Evolutionary conservation across 2,888 invertebrate species (phyloP).

Genomic region (Sabatieria punctata): DNA sequence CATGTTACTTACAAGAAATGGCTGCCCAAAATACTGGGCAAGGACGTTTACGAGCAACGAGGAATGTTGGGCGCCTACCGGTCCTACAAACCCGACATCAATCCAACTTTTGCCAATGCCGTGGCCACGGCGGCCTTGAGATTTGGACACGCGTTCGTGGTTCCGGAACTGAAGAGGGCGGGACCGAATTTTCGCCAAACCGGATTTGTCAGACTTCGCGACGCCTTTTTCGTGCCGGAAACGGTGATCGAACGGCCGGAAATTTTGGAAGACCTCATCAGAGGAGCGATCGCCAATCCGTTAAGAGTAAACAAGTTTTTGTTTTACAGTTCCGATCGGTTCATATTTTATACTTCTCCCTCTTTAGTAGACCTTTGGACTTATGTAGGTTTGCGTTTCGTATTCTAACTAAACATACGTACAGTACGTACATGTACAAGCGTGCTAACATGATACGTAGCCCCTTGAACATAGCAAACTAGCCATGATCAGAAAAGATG

Average conservation of each 20-base stretch:
- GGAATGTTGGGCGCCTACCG: neutral
- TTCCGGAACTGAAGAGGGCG: constrained; percentile 65
- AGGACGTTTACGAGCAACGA: neutral
- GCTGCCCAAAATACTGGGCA: constrained; percentile 52
- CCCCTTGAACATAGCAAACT: too few relatives aligned
- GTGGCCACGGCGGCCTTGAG: constrained; percentile 87
- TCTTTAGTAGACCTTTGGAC: too few relatives aligned
- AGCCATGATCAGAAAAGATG: too few relatives aligned
- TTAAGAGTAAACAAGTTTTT: too few relatives aligned
- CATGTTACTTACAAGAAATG: constrained; percentile 76
- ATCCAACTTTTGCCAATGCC: constrained; percentile 72
- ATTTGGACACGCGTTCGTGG: constrained; percentile 49
- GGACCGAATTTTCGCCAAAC: constrained; percentile 49
- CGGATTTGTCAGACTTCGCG: constrained; percentile 53
- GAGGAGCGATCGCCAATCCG: constrained; percentile 67
- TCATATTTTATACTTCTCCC: too few relatives aligned
- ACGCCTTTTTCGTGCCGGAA: constrained; percentile 92
- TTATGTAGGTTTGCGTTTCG: too few relatives aligned
- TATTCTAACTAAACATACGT: too few relatives aligned
- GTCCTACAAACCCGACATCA: constrained; percentile 52
- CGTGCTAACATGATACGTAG: too few relatives aligned
- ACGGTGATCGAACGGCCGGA: constrained; percentile 81
- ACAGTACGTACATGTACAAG: too few relatives aligned
- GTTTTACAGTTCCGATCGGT: too few relatives aligned
- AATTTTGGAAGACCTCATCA: constrained; percentile 75